Base-by-base conservation (phyloP, 2,888 invertebrate species). In the Odiellus spinosus region DNA sequence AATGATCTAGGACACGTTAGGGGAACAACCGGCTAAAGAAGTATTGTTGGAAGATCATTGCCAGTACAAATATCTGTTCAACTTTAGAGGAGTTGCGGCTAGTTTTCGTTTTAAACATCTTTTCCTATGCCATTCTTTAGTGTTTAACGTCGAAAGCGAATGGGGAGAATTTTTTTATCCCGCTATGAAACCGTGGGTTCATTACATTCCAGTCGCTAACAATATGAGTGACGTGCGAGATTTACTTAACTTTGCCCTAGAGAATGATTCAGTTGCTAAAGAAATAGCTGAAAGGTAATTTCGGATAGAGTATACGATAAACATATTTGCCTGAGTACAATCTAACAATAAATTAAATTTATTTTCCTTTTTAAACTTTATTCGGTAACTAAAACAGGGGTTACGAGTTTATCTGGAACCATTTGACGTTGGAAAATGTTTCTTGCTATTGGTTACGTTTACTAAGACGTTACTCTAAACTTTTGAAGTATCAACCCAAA, bases 31-130 rank as follows among this genome's bases (percentile, higher is more conserved):
- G 42, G 93, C 91, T 0, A 60, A 73, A 47, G 93, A 93, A 70
- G 80, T 88, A 0, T 74, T 82, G 1, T 77, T 96, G 56, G 86
- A 87, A 68, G 79, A 85, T 11, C 95, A 95, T 64, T 96, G 95
- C 67, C 58, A 63, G 45, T 69, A 66, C 58, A 76, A 77, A 65
- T 95, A 86, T 65, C 71, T 95, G 36, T 93, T 95, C 63, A 96
- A 96, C 70, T 95, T 87, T 63, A 76, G 93, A 55, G 95, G 95
- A 2, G 93, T 96, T 0, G 93, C 95, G 2, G 95, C 95, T 10
- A 93, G 91, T 65, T 96, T 96, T 62, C 75, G 95, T n/a, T 77
- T 91, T 45, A 93, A 93, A 64, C 93, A 95, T 68, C 72, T 96
- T 38, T 87, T 95, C 60, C 69, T 95, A 1, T 96, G 95, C 63